A percentile compares a stretch with the other conserved stretches of the same genome.
These are phyloP conservation scores for Hypselothyrea guttata DNA, from an alignment of 2,888 invertebrate genomes.

Conservation along the genomic window DNA sequence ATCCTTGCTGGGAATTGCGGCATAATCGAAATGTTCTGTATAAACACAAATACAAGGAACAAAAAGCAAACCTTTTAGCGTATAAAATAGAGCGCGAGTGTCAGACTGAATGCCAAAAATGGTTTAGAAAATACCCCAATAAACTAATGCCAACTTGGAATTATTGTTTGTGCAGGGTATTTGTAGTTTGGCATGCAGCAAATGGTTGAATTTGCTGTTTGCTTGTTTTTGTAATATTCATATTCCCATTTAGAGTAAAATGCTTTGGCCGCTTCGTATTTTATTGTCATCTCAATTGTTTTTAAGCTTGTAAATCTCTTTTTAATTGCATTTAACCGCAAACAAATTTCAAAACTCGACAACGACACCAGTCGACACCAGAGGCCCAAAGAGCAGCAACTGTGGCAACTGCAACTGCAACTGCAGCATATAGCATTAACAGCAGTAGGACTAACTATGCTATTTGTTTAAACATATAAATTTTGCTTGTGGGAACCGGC, in stretches of 20 bases:
- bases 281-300: slow-evolving; percentile 14
- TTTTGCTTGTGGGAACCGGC: too few relatives aligned
- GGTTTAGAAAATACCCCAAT: too few relatives aligned
- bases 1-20: too few relatives aligned
- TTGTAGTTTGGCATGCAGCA: too few relatives aligned
- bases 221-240: slow-evolving; percentile 21
- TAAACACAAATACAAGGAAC: too few relatives aligned
- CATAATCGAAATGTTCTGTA: too few relatives aligned
- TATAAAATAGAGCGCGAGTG: too few relatives aligned
- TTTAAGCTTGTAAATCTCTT: slow-evolving; percentile 69
- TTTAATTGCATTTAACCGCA: slow-evolving; percentile 74
- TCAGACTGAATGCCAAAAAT: too few relatives aligned
- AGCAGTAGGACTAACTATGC: slow-evolving; percentile 48
- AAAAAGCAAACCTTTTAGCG: too few relatives aligned
- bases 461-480: slow-evolving; percentile 67
- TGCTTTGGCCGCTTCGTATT: slow-evolving; percentile 12
- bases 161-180: too few relatives aligned
- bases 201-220: neutral
- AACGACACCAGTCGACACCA: slow-evolving; percentile 19
- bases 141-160: too few relatives aligned
- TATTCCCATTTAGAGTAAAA: slow-evolving; percentile 25
- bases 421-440: slow-evolving; percentile 59
- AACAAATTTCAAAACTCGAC: slow-evolving; percentile 64
- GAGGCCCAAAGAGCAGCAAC: slow-evolving; percentile 20
- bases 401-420: slow-evolving; percentile 56